Evolutionary conservation across 2,888 invertebrate species (phyloP).

Genomic region (Thelaira solivaga): DNA sequence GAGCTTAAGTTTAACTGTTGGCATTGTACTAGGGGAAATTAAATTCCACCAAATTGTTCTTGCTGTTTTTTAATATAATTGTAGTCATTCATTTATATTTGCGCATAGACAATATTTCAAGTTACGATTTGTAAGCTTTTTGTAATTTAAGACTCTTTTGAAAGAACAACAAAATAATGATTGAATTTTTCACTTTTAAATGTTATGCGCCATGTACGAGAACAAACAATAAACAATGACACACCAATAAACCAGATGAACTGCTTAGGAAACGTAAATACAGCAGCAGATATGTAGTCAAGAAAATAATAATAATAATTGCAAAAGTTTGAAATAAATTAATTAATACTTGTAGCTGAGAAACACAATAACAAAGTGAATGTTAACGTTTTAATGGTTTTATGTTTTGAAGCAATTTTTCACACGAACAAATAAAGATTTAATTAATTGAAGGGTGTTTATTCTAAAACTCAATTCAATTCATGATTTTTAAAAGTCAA

Average conservation of each 20-base stretch:
- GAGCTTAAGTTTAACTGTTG: background rate
- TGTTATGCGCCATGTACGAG: constrained; percentile 16
- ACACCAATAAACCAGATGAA: constrained; percentile 6
- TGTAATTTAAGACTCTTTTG: constrained; percentile 27
- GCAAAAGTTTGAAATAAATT: background rate
- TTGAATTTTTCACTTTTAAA: constrained; percentile 49
- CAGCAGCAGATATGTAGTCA: background rate
- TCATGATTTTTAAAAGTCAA: too few species aligned
- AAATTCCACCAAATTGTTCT: constrained; percentile 36
- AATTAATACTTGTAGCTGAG: too few species aligned
- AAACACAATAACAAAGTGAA: too few species aligned
- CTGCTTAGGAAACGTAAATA: background rate
- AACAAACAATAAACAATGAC: constrained; percentile 3
- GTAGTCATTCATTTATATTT: background rate
- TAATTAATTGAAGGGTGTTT: too few species aligned
- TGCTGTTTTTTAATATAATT: constrained; percentile 16
- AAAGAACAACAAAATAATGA: constrained; percentile 33
- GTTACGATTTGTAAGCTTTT: constrained; percentile 29
- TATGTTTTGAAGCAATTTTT: too few species aligned
- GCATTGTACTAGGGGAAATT: constrained; percentile 30
- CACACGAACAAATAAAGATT: too few species aligned
- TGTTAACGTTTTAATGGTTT: too few species aligned
- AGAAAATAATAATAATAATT: background rate
- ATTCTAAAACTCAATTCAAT: too few species aligned
- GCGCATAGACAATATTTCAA: constrained; percentile 27